phyloP scores from a whole-genome alignment of 2,888 invertebrate species.

The Asteroscopus sphinx region DNA sequence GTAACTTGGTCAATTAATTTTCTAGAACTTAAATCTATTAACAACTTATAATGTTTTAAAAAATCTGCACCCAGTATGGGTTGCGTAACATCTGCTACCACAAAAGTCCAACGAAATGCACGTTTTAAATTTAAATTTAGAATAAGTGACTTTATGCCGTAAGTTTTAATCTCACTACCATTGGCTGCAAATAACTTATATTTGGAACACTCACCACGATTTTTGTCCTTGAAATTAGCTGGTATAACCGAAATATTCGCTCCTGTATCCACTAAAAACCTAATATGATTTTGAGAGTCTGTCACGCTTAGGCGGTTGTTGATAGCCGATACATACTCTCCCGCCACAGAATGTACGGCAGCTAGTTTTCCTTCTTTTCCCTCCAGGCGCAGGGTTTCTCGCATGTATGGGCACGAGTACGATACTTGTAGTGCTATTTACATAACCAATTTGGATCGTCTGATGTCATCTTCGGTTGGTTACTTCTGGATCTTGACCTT shows the following conservation, averaged over 20 bases:
- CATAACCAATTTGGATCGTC: background rate
- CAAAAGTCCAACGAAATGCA: conserved; percentile 49
- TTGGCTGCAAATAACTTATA: conserved; percentile 51
- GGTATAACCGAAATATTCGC: conserved; percentile 39
- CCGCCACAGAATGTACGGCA: no score
- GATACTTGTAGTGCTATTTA: conserved; percentile 2
- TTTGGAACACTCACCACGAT: background rate
- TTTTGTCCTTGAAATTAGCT: background rate
- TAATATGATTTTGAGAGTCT: conserved; percentile 14
- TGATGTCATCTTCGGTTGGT: no score
- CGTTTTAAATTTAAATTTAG: conserved; percentile 50
- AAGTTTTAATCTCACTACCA: conserved; percentile 31
- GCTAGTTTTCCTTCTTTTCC: no score
- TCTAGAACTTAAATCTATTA: conserved; percentile 45
- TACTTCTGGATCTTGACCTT: no score
- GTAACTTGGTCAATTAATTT: conserved; percentile 44
- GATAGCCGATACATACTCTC: no score
- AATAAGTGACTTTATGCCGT: conserved; percentile 33
- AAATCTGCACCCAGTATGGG: conserved; percentile 59
- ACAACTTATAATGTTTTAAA: conserved; percentile 39
- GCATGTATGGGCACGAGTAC: background rate
- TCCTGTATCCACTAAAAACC: conserved; percentile 40
- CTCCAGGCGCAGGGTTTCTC: no score
- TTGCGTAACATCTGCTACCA: conserved; percentile 48
- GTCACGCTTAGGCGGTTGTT: no score